Base-by-base conservation (phyloP, 2,113 vertebrate genomes). In the Cepphus grylle region DNA sequence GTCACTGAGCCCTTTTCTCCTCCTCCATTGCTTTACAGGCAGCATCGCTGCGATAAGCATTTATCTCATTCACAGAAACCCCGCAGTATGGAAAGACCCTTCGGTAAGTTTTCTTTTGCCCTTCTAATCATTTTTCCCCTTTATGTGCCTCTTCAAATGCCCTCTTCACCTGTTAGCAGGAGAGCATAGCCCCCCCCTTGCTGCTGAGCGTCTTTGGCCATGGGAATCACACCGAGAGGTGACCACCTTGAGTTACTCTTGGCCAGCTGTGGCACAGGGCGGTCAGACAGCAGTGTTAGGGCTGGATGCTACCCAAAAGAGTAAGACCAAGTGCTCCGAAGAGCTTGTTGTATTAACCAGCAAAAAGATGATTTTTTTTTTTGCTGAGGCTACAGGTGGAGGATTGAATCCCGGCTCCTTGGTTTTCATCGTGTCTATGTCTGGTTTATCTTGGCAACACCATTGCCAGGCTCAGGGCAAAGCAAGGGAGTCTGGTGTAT, bases 31-130 rank as follows among this genome's bases (percentile, higher is more conserved):
- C 70, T 90, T 93, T 77, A 47, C 95, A 98, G 97, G 97, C 56
- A 47, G 11, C 0, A 0, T 70, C 1, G 1, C 34, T 4, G 91
- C 59, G 1, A 7, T 97, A 65, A 96, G 94, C 80, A 94, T 98
- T 72, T 97, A 96, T 70, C 58, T 90, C 55, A 96, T 97, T 59
- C 97, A 98, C 88, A 96, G 97, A 84, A 97, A 95, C 38, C 87
- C 95, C 15, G 7, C 8, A 4, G 25, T 97, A 25, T 97, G 97
- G 97, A 96, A 97, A 53, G 93, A 97, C 58, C 97, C 97, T 67
- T 85, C 23, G 95, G 97, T 97, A 88, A 87, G 96, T 49, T 85
- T 88, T 80, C 15, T n/a, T 93, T 55, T 71, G 12, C 32, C 59
- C 18, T 81, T 67, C 49, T 52, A 7, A 40, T 49, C 25, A 4